Evolutionary conservation across 2,797 vertebrate genomes (phyloP).

Genomic region (Apodemus agrarius): DNA sequence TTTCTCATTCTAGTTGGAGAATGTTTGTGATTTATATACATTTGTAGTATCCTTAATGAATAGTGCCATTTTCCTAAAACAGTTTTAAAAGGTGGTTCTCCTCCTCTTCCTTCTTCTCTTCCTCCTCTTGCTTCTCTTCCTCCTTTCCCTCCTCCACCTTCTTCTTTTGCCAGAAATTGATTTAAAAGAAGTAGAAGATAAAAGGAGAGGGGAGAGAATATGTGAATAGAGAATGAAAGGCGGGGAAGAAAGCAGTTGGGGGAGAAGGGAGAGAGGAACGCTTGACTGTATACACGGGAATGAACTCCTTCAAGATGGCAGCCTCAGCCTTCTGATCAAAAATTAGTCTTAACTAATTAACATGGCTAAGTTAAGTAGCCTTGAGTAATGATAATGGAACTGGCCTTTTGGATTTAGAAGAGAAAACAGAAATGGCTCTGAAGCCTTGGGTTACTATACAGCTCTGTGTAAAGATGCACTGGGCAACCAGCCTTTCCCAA

Average conservation of each 20-base stretch:
- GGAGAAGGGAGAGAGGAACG: neutral
- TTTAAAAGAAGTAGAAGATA: neutral
- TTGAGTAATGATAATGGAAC: neutral
- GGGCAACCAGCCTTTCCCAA: neutral
- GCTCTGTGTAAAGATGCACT: constrained; percentile 5
- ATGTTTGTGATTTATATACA: neutral
- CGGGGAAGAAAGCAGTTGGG: too few relatives aligned
- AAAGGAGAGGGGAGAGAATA: neutral
- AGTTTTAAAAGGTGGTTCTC: neutral
- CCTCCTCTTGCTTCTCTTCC: neutral
- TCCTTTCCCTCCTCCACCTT: neutral
- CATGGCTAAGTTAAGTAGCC: neutral
- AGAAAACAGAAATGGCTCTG: neutral
- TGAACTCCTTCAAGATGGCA: constrained; percentile 16
- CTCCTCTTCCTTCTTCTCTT: fast-evolving
- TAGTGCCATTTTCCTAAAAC: constrained; percentile 22
- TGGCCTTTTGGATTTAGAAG: constrained; percentile 13
- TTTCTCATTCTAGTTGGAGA: neutral
- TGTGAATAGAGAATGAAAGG: neutral
- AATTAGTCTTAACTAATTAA: constrained; percentile 26
- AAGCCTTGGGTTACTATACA: neutral
- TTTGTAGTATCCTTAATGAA: neutral
- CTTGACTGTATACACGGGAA: neutral
- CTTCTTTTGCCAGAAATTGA: constrained; percentile 12
- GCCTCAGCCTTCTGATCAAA: neutral